Evolutionary conservation across 2,888 invertebrate species (phyloP), one percentile per base, ranked within the genome.

Genomic region (Lasioglossum morio): DNA sequence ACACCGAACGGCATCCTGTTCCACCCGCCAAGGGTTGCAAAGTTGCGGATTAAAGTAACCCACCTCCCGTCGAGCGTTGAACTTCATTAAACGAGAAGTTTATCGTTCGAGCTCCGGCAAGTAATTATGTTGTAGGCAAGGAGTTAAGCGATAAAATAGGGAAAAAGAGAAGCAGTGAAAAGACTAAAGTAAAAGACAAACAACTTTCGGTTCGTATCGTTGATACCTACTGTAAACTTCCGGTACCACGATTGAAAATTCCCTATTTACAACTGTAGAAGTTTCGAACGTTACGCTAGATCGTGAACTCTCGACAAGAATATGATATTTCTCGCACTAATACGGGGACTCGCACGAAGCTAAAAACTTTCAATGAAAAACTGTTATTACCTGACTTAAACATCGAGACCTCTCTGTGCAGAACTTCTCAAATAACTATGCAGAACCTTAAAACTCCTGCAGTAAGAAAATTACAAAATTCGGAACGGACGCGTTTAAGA

Each of bases 81-180:
- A 46, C 57, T 69, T 79, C 43, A 69, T 79, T 79, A 79, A 82
- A 82, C 34, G 73, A 3, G 57, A 23, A 48, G 69, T 37, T 77
- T 48, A 46, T 63, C 37, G 76, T 30, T 69, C 40, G 14, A 37
- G 48, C 75, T 43, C 40, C 34, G 30, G 60, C 57, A 48, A 48
- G 23, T 63, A 70, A 79, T 82, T 75, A 60, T n/a, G 16, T 60
- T 37, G 37, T 30, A 37, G 27, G 30, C 27, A 16, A 37, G 37
- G 57, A 34, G 34, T 74, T 34, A 23, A 73, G 0, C 34, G 73
- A 40, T 30, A n/a, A 77, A 40, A 46, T 23, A 10, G 69, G 37
- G 46, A 40, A 63, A 63, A 63, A 63, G 57, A 5, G 14, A 34
- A 3, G 1, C 19, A 19, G 63, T 1, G 63, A 34, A 63, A 63